Evolutionary conservation across 2,113 vertebrate genomes (phyloP).

Genomic region (Perca fluviatilis): DNA sequence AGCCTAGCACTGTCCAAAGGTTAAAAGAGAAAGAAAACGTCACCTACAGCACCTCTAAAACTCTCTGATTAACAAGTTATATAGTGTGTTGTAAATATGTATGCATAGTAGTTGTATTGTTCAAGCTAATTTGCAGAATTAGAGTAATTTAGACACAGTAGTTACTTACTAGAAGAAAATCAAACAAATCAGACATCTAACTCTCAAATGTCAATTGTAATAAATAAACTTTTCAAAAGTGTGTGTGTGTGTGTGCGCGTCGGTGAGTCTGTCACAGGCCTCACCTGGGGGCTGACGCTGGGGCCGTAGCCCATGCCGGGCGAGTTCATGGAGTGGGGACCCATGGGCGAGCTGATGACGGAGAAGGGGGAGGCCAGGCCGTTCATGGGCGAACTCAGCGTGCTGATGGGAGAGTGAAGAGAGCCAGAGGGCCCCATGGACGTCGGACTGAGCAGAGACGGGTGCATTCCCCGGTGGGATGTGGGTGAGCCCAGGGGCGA

Average conservation of each 20-base stretch:
- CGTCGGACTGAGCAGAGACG: constrained; percentile 89
- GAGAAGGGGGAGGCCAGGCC: constrained; percentile 97
- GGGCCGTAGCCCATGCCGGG: constrained; percentile 93
- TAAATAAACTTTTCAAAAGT: not conserved
- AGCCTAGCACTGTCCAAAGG: not conserved
- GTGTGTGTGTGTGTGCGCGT: not conserved
- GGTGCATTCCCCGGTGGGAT: constrained; percentile 91
- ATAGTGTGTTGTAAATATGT: not conserved
- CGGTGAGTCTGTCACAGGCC: constrained; percentile 49
- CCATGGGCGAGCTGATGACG: constrained; percentile 98
- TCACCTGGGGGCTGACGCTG: constrained; percentile 94
- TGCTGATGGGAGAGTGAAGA: constrained; percentile 95
- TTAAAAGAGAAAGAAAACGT: too few species aligned
- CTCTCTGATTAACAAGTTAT: not conserved
- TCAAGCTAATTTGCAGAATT: not conserved
- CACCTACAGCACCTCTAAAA: not conserved
- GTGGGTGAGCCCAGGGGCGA: constrained; percentile 90
- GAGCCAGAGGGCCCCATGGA: constrained; percentile 91
- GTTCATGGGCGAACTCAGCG: constrained; percentile 93
- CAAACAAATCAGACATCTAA: not conserved
- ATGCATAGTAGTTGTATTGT: too few species aligned
- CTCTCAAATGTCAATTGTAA: not conserved
- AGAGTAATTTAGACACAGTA: not conserved
- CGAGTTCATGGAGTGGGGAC: constrained; percentile 93
- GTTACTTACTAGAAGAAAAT: not conserved